Evolutionary conservation across 2,888 invertebrate species (phyloP), one percentile per base, ranked within the genome.

Genomic region (Eubasilissa splendida): DNA sequence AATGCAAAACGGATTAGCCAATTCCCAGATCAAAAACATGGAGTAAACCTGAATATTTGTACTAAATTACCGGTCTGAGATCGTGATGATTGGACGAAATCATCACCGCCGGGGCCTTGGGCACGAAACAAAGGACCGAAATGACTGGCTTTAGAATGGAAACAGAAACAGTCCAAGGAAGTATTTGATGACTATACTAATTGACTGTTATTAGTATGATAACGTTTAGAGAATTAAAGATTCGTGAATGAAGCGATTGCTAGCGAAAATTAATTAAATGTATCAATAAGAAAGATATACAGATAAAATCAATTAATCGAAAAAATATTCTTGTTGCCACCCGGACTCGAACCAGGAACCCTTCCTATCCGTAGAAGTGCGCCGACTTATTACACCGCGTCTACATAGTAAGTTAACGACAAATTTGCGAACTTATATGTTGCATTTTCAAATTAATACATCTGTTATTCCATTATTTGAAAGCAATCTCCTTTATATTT

Each of bases 1-100:
- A 75, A 59, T 75, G 75, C 75, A 59, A 60, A 59, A 31, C 75
- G 53, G 75, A 73, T 75, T 59, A 60, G 60, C 60, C 60, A 75
- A 75, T 22, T 4, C 14, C 11, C 22, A 12, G 56, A 56, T 56
- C 56, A 7, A 33, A 63, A 58, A 33, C 60, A 50, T 50, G n/a
- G 52, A 42, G n/a, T 14, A 60, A 60, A 60, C 59, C 73, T 33
- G 59, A 59, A 50, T 73, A 73, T 73, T 73, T 59, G 59, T 75
- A 59, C 52, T 60, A 75, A 75, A 75, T 75, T 65, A 65, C 76
- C 65, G 31, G 79, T 56, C 52, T 76, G 76, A 65, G 70, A 79
- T 81, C 81, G 81, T 81, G 81, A 79, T 78, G 81, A 78, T 81
- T 78, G 78, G 60, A 22, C 60, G 8, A 76, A 76, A 75, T 75